A percentile compares a stretch with the other conserved stretches of the same genome.
Evolutionary conservation across 2,797 vertebrate genomes (phyloP).

Genomic region (Rhinatrema bivittatum): DNA sequence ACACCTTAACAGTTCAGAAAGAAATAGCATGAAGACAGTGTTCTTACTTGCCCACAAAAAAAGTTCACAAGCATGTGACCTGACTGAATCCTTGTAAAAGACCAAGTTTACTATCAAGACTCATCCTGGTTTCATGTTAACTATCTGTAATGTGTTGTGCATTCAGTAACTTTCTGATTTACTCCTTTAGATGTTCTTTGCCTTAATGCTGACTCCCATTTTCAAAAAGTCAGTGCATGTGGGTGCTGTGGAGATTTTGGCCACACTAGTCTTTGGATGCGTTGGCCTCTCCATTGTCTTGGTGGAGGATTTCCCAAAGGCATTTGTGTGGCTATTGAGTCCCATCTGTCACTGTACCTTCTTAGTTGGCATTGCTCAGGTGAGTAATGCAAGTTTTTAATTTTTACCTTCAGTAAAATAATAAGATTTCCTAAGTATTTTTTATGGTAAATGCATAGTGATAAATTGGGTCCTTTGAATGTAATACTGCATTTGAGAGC

Average conservation of each 20-base stretch:
- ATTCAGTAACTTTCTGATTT: not conserved
- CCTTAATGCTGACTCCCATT: constrained; percentile 88
- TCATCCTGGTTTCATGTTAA: not conserved
- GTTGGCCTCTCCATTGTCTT: constrained; percentile 83
- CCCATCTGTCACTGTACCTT: constrained; percentile 90
- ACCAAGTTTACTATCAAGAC: too few species aligned
- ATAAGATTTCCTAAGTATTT: too few species aligned
- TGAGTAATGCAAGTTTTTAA: constrained; percentile 20
- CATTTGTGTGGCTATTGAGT: constrained; percentile 82
- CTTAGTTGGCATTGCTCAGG: constrained; percentile 87
- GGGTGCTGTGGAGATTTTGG: constrained; percentile 85
- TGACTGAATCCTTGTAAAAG: too few species aligned
- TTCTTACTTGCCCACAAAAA: too few species aligned
- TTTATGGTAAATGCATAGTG: too few species aligned
- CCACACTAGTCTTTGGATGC: constrained; percentile 82
- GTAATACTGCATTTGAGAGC: too few species aligned
- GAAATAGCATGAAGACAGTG: too few species aligned
- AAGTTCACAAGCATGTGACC: too few species aligned
- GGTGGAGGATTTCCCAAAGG: constrained; percentile 80
- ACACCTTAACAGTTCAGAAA: too few species aligned
- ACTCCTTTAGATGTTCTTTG: constrained; percentile 79
- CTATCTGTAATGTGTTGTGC: not conserved
- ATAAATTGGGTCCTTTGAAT: too few species aligned
- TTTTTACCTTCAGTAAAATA: not conserved
- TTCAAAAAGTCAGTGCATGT: constrained; percentile 94